Base-by-base conservation (phyloP, 1,140 invertebrate species). In the Battus philenor region DNA sequence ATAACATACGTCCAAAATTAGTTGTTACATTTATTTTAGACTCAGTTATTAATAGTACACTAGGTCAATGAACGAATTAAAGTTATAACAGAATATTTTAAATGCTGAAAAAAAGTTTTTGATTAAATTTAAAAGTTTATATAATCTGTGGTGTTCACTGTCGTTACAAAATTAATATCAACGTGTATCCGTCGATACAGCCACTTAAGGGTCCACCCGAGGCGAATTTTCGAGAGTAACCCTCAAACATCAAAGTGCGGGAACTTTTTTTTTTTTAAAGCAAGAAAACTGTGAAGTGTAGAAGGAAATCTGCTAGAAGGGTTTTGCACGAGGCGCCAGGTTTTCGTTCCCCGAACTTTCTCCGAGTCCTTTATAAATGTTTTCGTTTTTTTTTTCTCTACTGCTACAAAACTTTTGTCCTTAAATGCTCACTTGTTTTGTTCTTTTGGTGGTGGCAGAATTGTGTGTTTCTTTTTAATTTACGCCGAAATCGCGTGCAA, bases 231-330 rank as follows among this genome's bases (percentile, higher is more conserved):
- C 50, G 56, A 64, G 70, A 69, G 69, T 61, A 62, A 63, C 68
- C 56, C 59, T 68, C 44, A 47, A 59, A 69, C 67, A 69, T 78
- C 74, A 78, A 78, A 75, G 74, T 47, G 50, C 49, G 55, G 49
- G 33, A 55, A 53, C 50, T 62, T 26, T 41, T 66, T 53, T 61
- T 53, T 61, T 66, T 68, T 45, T 31, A 48, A 49, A 73, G 70
- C 64, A 74, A 44, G 53, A 66, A 65, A 68, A 61, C 55, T 56
- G 51, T 48, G 53, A 45, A 61, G 66, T 61, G 54, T 55, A 49
- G 55, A 51, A 60, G 51, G 47, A 52, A 46, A 39, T 41, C 22
- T 26, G 38, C 38, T 27, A 36, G 33, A 26, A 39, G 36, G 36
- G 38, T 29, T 36, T 36, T 36, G 33, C 20, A 17, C 16, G 33